Evolutionary conservation across 2,113 vertebrate genomes (phyloP).

Genomic region (Climacteris rufus): DNA sequence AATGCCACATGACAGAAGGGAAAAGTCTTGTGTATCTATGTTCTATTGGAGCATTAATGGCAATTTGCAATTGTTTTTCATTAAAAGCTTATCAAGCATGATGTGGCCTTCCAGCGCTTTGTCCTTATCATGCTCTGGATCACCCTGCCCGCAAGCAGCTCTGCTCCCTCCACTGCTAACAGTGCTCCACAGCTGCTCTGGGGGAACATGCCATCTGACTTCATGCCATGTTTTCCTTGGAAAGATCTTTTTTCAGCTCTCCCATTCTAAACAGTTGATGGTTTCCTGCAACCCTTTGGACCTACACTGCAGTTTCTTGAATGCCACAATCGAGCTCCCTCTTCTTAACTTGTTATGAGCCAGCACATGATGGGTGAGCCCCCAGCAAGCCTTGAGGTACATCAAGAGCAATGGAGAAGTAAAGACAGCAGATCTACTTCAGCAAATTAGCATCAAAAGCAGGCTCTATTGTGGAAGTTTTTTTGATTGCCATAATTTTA

Average conservation of each 20-base stretch:
- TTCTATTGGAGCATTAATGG: neutral
- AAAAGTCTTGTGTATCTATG: neutral
- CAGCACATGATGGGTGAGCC: slow-evolving; percentile 10
- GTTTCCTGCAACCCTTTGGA: slow-evolving; percentile 1
- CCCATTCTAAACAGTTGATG: neutral
- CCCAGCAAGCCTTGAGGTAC: slow-evolving; percentile 22
- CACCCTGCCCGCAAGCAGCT: fast-evolving
- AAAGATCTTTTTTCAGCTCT: neutral
- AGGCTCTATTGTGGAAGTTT: slow-evolving; percentile 9
- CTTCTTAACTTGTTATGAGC: neutral
- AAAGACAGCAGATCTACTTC: neutral
- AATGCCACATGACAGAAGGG: neutral
- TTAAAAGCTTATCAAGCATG: neutral
- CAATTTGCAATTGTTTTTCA: slow-evolving; percentile 8
- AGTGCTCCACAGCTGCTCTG: neutral
- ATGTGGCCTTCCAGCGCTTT: neutral
- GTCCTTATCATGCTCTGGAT: neutral
- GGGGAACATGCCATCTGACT: neutral
- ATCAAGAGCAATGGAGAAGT: neutral
- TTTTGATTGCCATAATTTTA: slow-evolving; percentile 32
- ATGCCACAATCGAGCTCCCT: neutral
- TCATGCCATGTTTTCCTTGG: neutral
- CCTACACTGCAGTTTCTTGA: neutral
- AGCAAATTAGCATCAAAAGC: slow-evolving; percentile 47
- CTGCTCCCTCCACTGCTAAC: neutral